Evolutionary conservation across 2,113 vertebrate genomes (phyloP).

Genomic region (Sakesphorus luctuosus): DNA sequence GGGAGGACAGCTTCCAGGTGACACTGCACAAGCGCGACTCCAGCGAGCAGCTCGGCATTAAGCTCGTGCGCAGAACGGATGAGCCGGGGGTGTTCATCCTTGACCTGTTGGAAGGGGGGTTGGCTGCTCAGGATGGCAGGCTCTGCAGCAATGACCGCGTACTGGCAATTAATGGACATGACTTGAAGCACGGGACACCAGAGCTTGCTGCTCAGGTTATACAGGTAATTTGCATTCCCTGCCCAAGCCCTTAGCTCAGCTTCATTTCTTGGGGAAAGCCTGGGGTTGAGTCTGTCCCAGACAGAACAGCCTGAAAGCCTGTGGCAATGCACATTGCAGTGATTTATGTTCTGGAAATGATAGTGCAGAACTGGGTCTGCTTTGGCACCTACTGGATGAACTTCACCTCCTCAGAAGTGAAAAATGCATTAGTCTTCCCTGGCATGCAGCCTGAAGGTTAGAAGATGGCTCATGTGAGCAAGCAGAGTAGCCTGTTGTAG

Average conservation of each 20-base stretch:
- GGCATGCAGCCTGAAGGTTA: not conserved
- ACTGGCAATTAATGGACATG: constrained; percentile 92
- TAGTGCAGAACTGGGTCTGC: not conserved
- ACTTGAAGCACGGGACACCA: constrained; percentile 92
- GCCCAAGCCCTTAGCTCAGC: not conserved
- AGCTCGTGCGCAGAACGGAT: constrained; percentile 92
- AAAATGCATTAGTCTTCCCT: not conserved
- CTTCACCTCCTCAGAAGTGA: not conserved
- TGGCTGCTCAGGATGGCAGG: constrained; percentile 92
- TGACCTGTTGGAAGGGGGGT: constrained; percentile 92
- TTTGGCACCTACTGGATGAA: not conserved
- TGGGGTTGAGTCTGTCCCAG: not conserved
- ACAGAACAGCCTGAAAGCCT: not conserved
- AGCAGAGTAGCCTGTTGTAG: not conserved
- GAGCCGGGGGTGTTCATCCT: constrained; percentile 95
- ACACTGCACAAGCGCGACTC: constrained; percentile 91
- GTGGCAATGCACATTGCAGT: not conserved
- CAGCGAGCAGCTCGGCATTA: constrained; percentile 95
- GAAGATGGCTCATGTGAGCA: not conserved
- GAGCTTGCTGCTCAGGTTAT: constrained; percentile 97
- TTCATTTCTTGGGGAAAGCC: not conserved
- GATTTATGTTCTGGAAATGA: not conserved
- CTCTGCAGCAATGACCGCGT: constrained; percentile 93
- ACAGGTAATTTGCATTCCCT: constrained; percentile 81
- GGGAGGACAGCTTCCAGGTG: constrained; percentile 90